phyloP scores from a whole-genome alignment of 2,113 vertebrate genomes.

The Rhinopomastus cyanomelas region DNA sequence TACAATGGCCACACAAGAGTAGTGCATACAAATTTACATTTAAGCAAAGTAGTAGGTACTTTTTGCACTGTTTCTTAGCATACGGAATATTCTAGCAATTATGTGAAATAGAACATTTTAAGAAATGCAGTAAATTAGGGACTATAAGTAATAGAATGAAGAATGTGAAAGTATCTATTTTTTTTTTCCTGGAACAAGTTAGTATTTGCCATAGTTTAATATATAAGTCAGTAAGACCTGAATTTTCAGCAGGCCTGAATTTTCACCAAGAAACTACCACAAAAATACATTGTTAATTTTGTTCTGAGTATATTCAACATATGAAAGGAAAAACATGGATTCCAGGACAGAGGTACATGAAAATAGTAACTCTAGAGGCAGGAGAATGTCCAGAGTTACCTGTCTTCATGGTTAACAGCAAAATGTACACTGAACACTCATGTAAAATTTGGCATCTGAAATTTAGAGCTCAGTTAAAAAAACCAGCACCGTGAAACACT shows the following conservation, averaged over 20 bases:
- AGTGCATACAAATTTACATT: neutral
- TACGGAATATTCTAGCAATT: neutral
- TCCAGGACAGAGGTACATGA: neutral
- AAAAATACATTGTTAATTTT: neutral
- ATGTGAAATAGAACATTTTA: neutral
- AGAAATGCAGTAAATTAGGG: neutral
- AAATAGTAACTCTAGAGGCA: neutral
- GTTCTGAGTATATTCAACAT: neutral
- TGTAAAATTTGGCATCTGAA: neutral
- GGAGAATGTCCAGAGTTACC: neutral
- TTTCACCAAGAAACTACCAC: neutral
- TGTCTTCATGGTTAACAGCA: neutral
- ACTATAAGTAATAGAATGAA: neutral
- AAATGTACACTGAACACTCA: neutral
- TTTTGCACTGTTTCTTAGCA: neutral
- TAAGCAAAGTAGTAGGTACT: neutral
- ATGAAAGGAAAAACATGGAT: fast-evolving
- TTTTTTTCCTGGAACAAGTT: neutral
- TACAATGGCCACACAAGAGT: fast-evolving
- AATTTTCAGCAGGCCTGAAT: neutral
- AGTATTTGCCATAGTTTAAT: neutral
- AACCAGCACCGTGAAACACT: fast-evolving
- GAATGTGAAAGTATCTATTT: neutral
- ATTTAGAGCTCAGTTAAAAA: neutral
- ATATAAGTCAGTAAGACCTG: neutral